Evolutionary conservation across 2,888 invertebrate genomes (phyloP).

Genomic region (Brachypalpus laphriformis): DNA sequence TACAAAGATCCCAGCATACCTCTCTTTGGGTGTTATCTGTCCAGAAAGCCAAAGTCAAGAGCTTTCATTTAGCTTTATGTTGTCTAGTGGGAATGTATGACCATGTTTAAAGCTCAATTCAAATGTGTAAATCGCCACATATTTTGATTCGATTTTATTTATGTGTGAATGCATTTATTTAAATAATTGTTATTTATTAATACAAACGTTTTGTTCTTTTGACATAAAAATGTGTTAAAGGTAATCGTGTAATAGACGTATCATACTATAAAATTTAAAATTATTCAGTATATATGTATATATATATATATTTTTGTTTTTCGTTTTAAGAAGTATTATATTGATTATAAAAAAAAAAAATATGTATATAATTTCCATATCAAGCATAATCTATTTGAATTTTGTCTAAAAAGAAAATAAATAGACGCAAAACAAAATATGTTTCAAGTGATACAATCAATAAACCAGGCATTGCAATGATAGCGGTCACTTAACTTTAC

Average conservation of each 20-base stretch:
- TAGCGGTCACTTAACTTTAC: constrained; percentile 14
- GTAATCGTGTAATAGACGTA: constrained; percentile 21
- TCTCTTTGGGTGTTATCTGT: too few species aligned
- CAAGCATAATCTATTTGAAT: constrained; percentile 35
- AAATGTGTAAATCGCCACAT: too few species aligned
- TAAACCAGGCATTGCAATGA: constrained; percentile 27
- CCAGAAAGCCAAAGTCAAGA: too few species aligned
- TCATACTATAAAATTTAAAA: constrained; percentile 33
- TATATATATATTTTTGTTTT: too few species aligned
- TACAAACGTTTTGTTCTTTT: constrained; percentile 53
- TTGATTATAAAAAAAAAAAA: constrained; percentile 33
- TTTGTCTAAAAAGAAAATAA: constrained; percentile 41
- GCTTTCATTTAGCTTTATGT: too few species aligned
- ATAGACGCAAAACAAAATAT: constrained; percentile 18
- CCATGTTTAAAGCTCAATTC: too few species aligned
- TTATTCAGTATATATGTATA: constrained; percentile 27
- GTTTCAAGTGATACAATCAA: constrained; percentile 6
- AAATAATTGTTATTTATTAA: constrained; percentile 56
- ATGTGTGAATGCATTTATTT: constrained; percentile 48
- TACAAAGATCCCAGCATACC: too few species aligned
- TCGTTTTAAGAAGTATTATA: constrained; percentile 31
- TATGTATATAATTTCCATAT: constrained; percentile 37
- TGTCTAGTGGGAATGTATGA: too few species aligned
- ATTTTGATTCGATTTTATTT: too few species aligned
- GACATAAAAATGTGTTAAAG: constrained; percentile 42